phyloP scores from a whole-genome alignment of 2,113 vertebrate genomes.

The Sitta europaea region DNA sequence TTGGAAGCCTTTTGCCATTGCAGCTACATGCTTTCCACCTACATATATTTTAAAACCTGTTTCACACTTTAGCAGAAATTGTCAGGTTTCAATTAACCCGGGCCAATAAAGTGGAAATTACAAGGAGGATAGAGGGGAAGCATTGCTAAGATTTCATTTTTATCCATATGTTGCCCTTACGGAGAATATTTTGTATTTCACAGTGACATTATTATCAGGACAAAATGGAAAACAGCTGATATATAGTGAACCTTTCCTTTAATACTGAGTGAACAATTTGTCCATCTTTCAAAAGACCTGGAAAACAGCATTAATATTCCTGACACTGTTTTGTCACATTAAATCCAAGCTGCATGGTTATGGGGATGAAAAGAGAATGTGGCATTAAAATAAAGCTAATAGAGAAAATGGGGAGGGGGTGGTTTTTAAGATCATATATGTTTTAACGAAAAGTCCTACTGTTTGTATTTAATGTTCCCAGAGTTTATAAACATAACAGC shows the following conservation, averaged over 20 bases:
- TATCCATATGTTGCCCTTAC: not conserved
- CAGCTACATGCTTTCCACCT: not conserved
- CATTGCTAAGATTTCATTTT: not conserved
- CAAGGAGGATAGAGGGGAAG: fast-evolving
- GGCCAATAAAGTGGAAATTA: not conserved
- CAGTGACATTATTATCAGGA: not conserved
- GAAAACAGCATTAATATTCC: not conserved
- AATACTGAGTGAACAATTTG: not conserved
- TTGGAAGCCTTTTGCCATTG: not conserved
- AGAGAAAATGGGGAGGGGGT: not conserved
- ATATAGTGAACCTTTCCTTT: not conserved
- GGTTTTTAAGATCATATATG: not conserved
- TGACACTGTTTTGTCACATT: not conserved
- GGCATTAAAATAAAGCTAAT: not conserved
- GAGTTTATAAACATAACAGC: not conserved
- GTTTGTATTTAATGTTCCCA: not conserved
- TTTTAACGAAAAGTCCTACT: too few species aligned
- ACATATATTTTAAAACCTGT: not conserved
- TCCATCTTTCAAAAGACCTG: not conserved
- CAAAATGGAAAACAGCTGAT: not conserved
- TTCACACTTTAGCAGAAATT: not conserved
- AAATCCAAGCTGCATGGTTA: not conserved
- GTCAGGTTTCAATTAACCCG: not conserved
- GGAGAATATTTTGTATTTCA: not conserved
- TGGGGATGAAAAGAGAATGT: not conserved